These are phyloP conservation scores for Crypturellus undulatus DNA, from an alignment of 2,113 vertebrate genomes.

Conservation along the genomic window DNA sequence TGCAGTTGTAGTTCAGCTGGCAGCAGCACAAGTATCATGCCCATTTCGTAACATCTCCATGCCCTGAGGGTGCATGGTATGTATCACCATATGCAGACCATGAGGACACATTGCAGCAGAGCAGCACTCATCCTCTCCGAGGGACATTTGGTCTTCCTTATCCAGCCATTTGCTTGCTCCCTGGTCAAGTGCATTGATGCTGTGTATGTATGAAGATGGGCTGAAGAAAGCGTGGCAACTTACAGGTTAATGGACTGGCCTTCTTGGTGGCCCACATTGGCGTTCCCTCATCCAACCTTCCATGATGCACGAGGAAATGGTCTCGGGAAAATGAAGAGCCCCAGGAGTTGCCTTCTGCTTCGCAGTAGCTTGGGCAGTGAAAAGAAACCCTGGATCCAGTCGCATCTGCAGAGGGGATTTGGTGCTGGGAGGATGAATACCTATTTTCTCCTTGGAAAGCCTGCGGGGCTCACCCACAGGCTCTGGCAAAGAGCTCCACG, in stretches of 20 bases:
- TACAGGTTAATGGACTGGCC: background rate
- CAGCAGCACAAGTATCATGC: background rate
- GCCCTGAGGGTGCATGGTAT: fast-evolving
- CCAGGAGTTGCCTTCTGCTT: background rate
- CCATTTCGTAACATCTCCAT: fast-evolving
- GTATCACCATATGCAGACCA: no score
- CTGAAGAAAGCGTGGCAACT: background rate
- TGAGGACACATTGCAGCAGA: fast-evolving
- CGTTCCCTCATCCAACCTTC: background rate
- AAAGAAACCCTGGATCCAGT: background rate
- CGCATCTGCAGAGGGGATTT: background rate
- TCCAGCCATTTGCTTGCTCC: background rate
- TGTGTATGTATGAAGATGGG: fast-evolving
- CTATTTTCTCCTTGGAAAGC: background rate
- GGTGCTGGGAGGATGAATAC: background rate
- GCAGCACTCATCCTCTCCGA: background rate
- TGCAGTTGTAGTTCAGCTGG: background rate
- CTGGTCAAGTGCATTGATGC: no score
- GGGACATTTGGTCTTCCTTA: background rate
- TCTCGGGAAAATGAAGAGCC: background rate
- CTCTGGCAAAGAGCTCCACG: background rate
- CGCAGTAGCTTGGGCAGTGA: background rate
- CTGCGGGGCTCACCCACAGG: background rate
- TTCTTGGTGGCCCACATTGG: no score
- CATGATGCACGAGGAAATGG: fast-evolving